These are phyloP conservation scores for Odontamblyopus lacepedii DNA, from an alignment of 2,797 vertebrate genomes.

Conservation along the genomic window DNA sequence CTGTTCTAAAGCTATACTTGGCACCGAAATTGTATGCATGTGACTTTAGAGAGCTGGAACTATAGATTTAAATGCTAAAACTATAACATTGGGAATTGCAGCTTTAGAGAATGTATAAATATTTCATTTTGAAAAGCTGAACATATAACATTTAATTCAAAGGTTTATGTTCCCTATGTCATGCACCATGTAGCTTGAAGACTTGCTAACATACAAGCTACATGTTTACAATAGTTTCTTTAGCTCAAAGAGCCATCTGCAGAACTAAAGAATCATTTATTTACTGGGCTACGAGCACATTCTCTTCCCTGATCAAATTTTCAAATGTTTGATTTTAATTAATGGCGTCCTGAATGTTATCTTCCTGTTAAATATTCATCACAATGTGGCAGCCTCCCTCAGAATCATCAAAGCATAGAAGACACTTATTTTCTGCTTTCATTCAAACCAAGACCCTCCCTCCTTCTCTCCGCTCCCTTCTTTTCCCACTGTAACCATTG, in stretches of 20 bases:
- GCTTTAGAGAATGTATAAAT: no score
- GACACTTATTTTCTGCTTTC: slow-evolving; percentile 53
- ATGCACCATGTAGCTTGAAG: slow-evolving; percentile 44
- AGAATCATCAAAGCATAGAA: slow-evolving; percentile 60
- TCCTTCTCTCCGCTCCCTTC: slow-evolving; percentile 17
- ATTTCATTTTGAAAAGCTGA: neutral
- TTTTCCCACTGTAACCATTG: slow-evolving; percentile 32
- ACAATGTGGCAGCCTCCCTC: slow-evolving; percentile 47
- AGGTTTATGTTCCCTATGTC: neutral
- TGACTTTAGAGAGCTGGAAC: no score
- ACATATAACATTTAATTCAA: neutral
- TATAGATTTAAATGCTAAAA: no score
- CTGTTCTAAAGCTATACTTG: no score
- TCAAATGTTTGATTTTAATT: slow-evolving; percentile 79
- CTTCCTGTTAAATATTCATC: slow-evolving; percentile 74
- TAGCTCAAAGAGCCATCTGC: slow-evolving; percentile 53
- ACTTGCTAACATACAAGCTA: slow-evolving; percentile 47
- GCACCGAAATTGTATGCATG: no score
- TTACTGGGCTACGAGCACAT: slow-evolving; percentile 63
- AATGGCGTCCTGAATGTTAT: slow-evolving; percentile 73
- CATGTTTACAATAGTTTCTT: slow-evolving; percentile 68
- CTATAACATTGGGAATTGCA: no score
- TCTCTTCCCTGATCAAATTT: slow-evolving; percentile 73
- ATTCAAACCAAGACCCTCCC: slow-evolving; percentile 26
- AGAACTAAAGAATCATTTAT: slow-evolving; percentile 74